phyloP scores from a whole-genome alignment of 2,797 vertebrate genomes.

The Coregonus ussuriensis region DNA sequence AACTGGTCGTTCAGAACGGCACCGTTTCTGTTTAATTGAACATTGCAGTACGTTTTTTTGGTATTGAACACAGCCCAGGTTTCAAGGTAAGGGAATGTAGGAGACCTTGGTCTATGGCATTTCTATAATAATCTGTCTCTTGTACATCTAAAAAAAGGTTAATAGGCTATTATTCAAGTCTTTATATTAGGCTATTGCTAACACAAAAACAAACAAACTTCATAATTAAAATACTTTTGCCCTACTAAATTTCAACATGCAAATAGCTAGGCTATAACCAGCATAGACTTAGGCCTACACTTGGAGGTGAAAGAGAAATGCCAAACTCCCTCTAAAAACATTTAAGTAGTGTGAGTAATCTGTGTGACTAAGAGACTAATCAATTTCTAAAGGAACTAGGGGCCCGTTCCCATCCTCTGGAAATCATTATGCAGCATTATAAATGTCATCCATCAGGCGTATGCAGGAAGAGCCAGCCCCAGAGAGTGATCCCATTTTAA shows the following conservation, averaged over 20 bases:
- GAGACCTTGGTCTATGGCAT: no score
- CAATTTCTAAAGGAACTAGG: neutral
- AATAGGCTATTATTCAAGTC: no score
- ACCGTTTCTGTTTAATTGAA: no score
- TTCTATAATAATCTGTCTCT: no score
- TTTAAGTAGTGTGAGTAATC: neutral
- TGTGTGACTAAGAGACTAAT: slow-evolving; percentile 1
- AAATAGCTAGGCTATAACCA: neutral
- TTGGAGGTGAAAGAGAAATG: neutral
- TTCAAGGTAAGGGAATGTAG: no score
- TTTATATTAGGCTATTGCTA: no score
- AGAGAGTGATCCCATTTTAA: slow-evolving; percentile 7
- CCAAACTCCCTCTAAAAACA: neutral
- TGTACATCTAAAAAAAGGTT: no score
- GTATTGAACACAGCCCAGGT: no score
- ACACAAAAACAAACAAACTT: no score
- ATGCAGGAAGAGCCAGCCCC: neutral
- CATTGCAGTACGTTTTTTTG: no score
- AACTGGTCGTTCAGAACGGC: no score
- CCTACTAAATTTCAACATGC: neutral
- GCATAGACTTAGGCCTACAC: neutral
- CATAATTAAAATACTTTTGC: no score
- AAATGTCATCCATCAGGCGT: neutral
- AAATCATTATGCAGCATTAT: neutral
- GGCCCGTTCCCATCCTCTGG: slow-evolving; percentile 1